These are phyloP conservation scores for Leptinotarsa texana DNA, from an alignment of 1,140 invertebrate genomes.

Conservation along the genomic window DNA sequence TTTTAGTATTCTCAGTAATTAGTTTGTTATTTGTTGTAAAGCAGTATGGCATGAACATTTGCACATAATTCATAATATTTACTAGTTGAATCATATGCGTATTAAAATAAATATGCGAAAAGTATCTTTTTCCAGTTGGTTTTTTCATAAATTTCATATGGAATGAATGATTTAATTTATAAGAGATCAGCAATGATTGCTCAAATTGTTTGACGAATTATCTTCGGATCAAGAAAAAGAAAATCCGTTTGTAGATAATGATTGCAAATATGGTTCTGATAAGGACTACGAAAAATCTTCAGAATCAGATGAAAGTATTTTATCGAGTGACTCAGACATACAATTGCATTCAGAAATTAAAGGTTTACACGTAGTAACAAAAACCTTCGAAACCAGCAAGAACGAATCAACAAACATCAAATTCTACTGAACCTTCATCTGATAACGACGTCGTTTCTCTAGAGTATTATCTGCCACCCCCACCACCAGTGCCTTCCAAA, in stretches of 20 bases:
- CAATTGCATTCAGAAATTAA: background rate
- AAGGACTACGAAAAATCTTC: constrained; percentile 8
- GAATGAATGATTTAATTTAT: background rate
- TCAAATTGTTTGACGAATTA: background rate
- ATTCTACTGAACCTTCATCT: background rate
- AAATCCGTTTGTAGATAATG: constrained; percentile 6
- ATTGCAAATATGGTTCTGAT: constrained; percentile 17
- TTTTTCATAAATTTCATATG: background rate
- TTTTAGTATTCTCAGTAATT: constrained; percentile 1
- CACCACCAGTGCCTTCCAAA: too few species aligned
- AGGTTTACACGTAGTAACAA: background rate
- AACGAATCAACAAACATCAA: too few species aligned
- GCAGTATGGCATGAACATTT: background rate
- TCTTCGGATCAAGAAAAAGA: constrained; percentile 4
- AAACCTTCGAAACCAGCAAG: too few species aligned
- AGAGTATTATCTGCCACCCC: background rate
- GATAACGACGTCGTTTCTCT: background rate
- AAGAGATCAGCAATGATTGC: background rate
- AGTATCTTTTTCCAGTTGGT: background rate
- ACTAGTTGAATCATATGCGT: background rate
- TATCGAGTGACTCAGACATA: background rate
- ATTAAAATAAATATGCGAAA: background rate
- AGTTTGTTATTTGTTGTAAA: constrained; percentile 16
- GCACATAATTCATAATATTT: constrained; percentile 3
- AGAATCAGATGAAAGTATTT: constrained; percentile 15